Evolutionary conservation across 1,140 invertebrate species (phyloP).

Genomic region (Drosophila virilis): DNA sequence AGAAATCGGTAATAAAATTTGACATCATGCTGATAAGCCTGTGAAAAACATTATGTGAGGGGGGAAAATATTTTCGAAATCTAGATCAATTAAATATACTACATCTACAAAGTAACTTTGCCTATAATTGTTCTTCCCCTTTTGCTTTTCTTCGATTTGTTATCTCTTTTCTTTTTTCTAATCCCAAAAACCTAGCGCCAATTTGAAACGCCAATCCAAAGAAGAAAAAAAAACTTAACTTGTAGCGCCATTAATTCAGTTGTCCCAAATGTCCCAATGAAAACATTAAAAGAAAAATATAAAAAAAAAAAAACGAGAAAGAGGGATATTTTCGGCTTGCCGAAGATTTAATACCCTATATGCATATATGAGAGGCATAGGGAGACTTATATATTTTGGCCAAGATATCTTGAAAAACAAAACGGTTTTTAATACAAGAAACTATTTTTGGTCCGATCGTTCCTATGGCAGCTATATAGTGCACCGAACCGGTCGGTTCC

Average conservation of each 20-base stretch:
- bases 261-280: conserved; percentile 61
- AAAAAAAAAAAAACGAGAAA: not conserved
- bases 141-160: no score
- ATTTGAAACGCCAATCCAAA: conserved; percentile 26
- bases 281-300: conserved; percentile 24
- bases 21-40: conserved; percentile 29
- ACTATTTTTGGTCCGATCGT: no score
- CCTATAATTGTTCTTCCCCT: no score
- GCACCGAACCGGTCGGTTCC: no score
- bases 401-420: no score
- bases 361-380: no score
- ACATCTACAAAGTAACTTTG: not conserved
- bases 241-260: conserved; percentile 59
- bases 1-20: not conserved
- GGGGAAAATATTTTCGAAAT: not conserved
- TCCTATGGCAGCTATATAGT: no score
- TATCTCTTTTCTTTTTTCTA: not conserved
- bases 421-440: no score
- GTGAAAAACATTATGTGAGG: conserved; percentile 1
- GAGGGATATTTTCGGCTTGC: no score
- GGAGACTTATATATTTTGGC: no score
- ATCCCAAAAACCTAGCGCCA: conserved; percentile 16
- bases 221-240: conserved; percentile 30
- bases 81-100: not conserved
- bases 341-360: no score